Percentiles rank a stretch among this genome's conserved stretches.
These are phyloP conservation scores for Anneissia japonica DNA, from an alignment of 35 echinoderm and acorn worm species.

Conservation along the genomic window DNA sequence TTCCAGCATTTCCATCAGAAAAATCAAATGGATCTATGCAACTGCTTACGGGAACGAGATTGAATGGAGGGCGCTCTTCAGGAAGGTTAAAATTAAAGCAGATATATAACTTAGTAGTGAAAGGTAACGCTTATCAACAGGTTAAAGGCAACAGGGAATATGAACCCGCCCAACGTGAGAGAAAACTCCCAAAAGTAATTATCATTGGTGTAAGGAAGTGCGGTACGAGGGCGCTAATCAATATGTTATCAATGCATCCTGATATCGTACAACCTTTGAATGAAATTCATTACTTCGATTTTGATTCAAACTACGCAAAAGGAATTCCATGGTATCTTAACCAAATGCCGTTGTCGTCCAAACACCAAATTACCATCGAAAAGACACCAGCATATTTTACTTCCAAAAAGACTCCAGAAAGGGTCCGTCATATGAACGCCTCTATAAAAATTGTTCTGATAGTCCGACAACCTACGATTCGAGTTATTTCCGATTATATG, in stretches of 20 bases:
- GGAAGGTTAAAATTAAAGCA: not conserved
- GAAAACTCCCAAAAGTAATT: slow-evolving; percentile 72
- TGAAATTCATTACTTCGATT: slow-evolving; percentile 80
- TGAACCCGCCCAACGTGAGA: not conserved
- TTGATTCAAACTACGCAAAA: slow-evolving; percentile 61
- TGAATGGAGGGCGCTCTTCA: not conserved
- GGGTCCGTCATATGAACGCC: slow-evolving; percentile 64
- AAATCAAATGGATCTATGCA: not conserved
- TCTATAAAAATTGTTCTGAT: slow-evolving; percentile 62
- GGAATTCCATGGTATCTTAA: slow-evolving; percentile 74
- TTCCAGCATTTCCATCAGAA: not conserved
- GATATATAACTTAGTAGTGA: not conserved
- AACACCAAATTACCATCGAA: slow-evolving; percentile 83
- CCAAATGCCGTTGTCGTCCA: slow-evolving; percentile 72
- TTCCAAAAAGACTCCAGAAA: slow-evolving; percentile 43
- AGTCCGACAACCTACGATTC: slow-evolving; percentile 69
- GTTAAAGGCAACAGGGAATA: not conserved
- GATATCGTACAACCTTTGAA: slow-evolving; percentile 55
- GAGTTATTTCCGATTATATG: slow-evolving; percentile 85
- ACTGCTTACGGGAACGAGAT: not conserved
- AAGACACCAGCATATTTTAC: slow-evolving; percentile 90
- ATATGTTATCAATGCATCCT: slow-evolving; percentile 85
- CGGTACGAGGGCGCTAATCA: slow-evolving; percentile 87
- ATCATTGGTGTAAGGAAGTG: slow-evolving; percentile 91
- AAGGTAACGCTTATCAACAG: not conserved